Conservation (phyloP, 1,140 invertebrate genomes). For the Akabosia matsudoensis region DNA sequence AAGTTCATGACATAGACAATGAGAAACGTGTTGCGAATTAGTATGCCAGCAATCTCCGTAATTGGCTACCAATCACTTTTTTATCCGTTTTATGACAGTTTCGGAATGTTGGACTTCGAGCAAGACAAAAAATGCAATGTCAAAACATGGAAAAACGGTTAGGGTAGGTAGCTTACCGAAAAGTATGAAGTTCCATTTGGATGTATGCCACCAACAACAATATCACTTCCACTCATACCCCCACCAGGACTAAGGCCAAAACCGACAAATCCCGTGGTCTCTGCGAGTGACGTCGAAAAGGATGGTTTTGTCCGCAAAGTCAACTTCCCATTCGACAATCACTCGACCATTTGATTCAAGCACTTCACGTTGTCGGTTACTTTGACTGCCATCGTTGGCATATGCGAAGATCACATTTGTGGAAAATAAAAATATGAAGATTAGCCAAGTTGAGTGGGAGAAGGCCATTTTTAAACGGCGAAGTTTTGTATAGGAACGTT, state of each 20-base stretch:
- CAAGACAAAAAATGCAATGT: too few species aligned
- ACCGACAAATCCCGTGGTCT: slow-evolving; percentile 67
- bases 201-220: slow-evolving; percentile 73
- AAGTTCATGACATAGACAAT: slow-evolving; percentile 20
- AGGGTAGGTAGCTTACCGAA: slow-evolving; percentile 28
- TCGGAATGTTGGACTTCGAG: too few species aligned
- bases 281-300: slow-evolving; percentile 60
- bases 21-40: not conserved
- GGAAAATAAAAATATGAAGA: too few species aligned
- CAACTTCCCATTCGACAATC: slow-evolving; percentile 34
- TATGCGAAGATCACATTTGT: too few species aligned
- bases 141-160: too few species aligned
- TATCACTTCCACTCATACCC: slow-evolving; percentile 72
- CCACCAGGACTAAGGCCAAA: slow-evolving; percentile 68
- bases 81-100: too few species aligned
- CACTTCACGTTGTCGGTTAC: slow-evolving; percentile 18
- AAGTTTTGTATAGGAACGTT: too few species aligned
- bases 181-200: slow-evolving; percentile 36
- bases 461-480: too few species aligned
- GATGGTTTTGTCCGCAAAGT: slow-evolving; percentile 27
- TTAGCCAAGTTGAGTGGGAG: too few species aligned
- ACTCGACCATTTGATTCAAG: slow-evolving; percentile 35
- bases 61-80: slow-evolving; percentile 13
- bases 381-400: too few species aligned
- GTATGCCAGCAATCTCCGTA: not conserved